A percentile compares a stretch with the other conserved stretches of the same genome.
phyloP scores from a whole-genome alignment of 2,113 vertebrate genomes.

The Axis porcinus region DNA sequence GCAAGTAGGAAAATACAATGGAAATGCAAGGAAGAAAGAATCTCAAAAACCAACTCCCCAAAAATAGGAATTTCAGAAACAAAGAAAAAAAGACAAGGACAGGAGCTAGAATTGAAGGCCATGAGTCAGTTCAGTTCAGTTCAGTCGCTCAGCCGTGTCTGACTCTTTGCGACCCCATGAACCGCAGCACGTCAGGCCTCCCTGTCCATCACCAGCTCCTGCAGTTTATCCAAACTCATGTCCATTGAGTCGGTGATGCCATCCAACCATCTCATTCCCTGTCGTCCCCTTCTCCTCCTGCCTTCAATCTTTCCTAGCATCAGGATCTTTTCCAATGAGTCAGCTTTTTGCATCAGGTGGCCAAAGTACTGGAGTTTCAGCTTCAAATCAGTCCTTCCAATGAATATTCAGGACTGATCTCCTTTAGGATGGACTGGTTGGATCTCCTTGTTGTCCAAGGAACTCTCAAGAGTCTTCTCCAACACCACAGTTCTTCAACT shows the following conservation, averaged over 20 bases:
- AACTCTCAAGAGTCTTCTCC: background rate
- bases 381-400: background rate
- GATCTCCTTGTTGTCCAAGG: background rate
- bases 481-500: background rate
- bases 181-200: background rate
- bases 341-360: background rate
- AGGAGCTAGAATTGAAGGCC: background rate
- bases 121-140: background rate
- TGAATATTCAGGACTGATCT: background rate
- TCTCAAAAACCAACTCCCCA: background rate
- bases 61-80: background rate
- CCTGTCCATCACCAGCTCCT: background rate
- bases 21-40: background rate
- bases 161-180: background rate
- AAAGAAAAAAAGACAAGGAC: background rate
- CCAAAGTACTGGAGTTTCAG: background rate
- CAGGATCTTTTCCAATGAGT: background rate
- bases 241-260: background rate
- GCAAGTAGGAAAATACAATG: background rate
- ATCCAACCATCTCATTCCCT: background rate
- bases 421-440: background rate
- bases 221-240: background rate
- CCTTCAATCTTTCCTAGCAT: background rate
- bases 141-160: background rate
- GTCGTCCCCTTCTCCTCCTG: background rate